Evolutionary conservation across 2,888 invertebrate genomes (phyloP), one percentile per base, ranked within the genome.

Genomic region (Argynnis bischoffii): DNA sequence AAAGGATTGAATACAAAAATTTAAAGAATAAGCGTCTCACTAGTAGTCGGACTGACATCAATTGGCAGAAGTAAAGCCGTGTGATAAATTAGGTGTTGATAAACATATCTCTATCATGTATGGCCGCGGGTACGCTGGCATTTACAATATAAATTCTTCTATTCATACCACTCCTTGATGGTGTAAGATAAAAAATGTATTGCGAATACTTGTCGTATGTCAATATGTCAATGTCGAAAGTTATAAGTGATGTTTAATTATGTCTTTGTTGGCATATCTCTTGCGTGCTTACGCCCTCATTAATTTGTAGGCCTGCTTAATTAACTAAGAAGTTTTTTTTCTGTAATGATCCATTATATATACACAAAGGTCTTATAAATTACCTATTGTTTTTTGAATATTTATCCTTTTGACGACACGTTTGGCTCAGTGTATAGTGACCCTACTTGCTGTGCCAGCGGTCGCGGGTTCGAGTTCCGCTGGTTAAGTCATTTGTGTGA

Each of bases 71-170:
- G 51, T 41, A 51, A 57, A 63, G 16, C 66, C 61, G 51, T 48
- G 55, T 68, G 64, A 68, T 55, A 41, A 68, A 68, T 64, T 64
- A 64, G 54, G 63, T 67, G 64, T 55, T 54, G 48, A 64, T 59
- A 68, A 35, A 47, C 63, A 21, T 64, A 54, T 64, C 64, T 64
- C 55, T 55, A 59, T 64, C 64, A 54, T 57, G 18, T 41, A 35
- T 18, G 46, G 26, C 41, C 55, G 35, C 26, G 56, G 15, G 56
- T 46, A 48, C 35, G 63, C 13, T 15, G 35, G 57, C 35, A 41
- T 47, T 47, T 63, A 54, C 53, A 54, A 57, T 63, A 67, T 57
- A 67, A 63, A 61, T 65, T 54, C 59, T 46, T 55, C 59, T 54
- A 47, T 41, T 47, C 8, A 46, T 48, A 8, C 26, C 50, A 51